Evolutionary conservation across 2,797 vertebrate genomes (phyloP).

Genomic region (Manis javanica): DNA sequence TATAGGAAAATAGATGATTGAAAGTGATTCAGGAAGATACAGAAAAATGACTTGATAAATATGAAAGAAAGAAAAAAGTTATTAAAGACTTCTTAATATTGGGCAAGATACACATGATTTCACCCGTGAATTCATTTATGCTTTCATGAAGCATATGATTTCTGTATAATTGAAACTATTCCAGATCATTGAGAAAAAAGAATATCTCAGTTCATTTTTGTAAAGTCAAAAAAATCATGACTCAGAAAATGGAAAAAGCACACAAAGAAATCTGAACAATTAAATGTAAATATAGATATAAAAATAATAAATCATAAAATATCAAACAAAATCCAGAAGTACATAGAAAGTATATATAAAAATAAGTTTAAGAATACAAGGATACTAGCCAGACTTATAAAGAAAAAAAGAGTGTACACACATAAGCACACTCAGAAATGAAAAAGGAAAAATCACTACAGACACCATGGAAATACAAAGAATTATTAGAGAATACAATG

Average conservation of each 20-base stretch:
- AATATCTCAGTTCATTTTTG: neutral
- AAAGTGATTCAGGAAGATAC: neutral
- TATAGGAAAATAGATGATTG: neutral
- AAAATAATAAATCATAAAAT: constrained; percentile 19
- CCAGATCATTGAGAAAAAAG: neutral
- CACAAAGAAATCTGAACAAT: neutral
- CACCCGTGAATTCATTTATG: neutral
- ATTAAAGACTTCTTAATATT: neutral
- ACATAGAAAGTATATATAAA: neutral
- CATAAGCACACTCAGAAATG: no score
- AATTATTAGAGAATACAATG: no score
- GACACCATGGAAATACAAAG: no score
- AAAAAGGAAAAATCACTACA: no score
- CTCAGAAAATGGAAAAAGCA: neutral
- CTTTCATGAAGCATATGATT: neutral
- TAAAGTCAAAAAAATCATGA: neutral
- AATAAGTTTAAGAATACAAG: neutral
- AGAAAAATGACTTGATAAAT: neutral
- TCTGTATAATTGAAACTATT: neutral
- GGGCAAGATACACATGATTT: neutral
- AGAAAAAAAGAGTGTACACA: no score
- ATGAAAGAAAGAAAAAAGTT: neutral
- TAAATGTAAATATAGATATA: neutral
- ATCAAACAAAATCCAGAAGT: neutral
- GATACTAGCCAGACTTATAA: neutral